Conservation (phyloP, 2,888 invertebrate species). For the Tipula lateralis region DNA sequence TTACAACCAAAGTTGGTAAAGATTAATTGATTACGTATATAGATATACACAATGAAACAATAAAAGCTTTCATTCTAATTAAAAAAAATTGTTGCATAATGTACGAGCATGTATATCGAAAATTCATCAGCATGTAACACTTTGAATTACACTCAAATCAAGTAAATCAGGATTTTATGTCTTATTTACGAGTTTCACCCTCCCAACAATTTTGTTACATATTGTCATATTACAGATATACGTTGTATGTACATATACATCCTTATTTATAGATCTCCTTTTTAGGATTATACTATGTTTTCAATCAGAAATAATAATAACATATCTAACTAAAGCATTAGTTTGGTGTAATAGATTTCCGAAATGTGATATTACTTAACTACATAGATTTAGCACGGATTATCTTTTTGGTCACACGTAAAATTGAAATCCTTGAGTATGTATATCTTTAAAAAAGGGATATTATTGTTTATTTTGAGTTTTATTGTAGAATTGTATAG, state of each 20-base stretch:
- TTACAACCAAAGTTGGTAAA: neutral
- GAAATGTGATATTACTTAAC: conserved; percentile 11
- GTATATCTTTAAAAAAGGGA: neutral
- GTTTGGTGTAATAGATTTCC: conserved; percentile 1
- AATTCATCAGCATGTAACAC: conserved; percentile 1
- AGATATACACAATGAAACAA: neutral
- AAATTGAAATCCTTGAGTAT: neutral
- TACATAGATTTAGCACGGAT: conserved; percentile 24
- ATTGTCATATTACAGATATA: neutral
- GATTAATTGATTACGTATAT: neutral
- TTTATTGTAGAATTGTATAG: neutral
- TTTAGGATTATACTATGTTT: conserved; percentile 3
- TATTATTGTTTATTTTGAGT: neutral
- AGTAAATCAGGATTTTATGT: neutral
- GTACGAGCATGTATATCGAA: neutral
- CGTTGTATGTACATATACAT: neutral
- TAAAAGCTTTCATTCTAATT: neutral
- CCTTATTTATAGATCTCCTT: neutral
- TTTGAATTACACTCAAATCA: conserved; percentile 13
- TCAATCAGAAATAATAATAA: conserved; percentile 5
- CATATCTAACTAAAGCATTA: conserved; percentile 5
- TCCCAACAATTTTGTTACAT: neutral
- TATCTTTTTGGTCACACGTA: conserved; percentile 24
- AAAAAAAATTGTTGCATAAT: neutral
- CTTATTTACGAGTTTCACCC: conserved; percentile 2